These are phyloP conservation scores for Scartelaos histophorus DNA, from an alignment of 2,113 vertebrate genomes.

Conservation along the genomic window DNA sequence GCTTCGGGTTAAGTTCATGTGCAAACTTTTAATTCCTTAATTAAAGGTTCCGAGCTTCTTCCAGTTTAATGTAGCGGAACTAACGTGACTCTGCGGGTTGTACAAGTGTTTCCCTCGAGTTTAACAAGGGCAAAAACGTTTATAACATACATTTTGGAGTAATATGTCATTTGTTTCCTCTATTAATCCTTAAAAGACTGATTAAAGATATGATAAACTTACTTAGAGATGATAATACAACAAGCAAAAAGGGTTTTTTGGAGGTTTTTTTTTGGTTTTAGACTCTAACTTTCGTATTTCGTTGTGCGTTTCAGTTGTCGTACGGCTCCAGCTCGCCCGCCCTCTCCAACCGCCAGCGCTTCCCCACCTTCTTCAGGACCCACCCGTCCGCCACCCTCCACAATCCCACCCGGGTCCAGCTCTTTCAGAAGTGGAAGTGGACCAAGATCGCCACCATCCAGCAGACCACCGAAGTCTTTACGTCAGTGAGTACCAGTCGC, in stretches of 20 bases:
- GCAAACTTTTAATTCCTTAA: no score
- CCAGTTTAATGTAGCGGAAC: background rate
- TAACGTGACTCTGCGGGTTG: background rate
- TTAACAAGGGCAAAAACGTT: no score
- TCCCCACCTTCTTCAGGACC: slow-evolving; percentile 91
- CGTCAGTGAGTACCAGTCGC: slow-evolving; percentile 80
- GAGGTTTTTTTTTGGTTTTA: no score
- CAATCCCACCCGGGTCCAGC: slow-evolving; percentile 89
- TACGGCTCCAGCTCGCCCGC: slow-evolving; percentile 90
- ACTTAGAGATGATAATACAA: no score
- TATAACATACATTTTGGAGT: no score
- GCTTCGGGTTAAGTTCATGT: no score
- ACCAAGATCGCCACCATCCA: slow-evolving; percentile 93
- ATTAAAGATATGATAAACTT: no score
- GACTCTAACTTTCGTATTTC: background rate
- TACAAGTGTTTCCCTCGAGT: no score
- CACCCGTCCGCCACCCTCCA: slow-evolving; percentile 89
- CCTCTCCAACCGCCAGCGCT: slow-evolving; percentile 88
- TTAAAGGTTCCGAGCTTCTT: background rate
- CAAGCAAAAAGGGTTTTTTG: no score
- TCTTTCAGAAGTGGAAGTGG: slow-evolving; percentile 92
- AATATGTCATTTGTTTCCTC: no score
- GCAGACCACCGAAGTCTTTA: slow-evolving; percentile 91
- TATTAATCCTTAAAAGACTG: no score
- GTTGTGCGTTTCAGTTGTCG: slow-evolving; percentile 75